A percentile compares a stretch with the other conserved stretches of the same genome.
Conservation (phyloP, 2,113 vertebrate genomes). For the Nothoprocta perdicaria region DNA sequence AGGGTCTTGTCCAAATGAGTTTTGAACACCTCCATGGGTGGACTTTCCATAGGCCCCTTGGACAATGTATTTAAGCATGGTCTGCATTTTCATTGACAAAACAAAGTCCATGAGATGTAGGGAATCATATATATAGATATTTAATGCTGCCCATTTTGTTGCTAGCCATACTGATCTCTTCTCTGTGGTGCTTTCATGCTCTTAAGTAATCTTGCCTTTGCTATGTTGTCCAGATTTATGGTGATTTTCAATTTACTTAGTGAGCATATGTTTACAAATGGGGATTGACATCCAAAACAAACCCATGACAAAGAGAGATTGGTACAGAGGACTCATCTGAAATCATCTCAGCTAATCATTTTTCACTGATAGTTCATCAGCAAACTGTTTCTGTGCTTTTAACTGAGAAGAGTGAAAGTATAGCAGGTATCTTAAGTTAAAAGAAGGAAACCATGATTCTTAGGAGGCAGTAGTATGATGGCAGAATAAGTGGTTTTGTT, state of each 20-base stretch:
- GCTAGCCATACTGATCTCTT: not conserved
- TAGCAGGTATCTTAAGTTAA: not conserved
- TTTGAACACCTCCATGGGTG: not conserved
- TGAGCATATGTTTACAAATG: accelerated
- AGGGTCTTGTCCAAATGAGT: accelerated
- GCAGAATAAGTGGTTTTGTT: not conserved
- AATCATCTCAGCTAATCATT: not conserved
- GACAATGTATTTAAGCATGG: not conserved
- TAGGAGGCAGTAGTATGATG: not conserved
- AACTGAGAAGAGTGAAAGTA: not conserved
- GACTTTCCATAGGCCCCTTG: not conserved
- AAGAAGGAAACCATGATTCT: not conserved
- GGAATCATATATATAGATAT: not conserved
- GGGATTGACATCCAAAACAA: not conserved
- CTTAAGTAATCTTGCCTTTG: not conserved
- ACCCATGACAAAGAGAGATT: not conserved
- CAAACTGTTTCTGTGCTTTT: not conserved
- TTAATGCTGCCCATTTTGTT: not conserved
- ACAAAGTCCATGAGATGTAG: not conserved
- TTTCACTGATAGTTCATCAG: not conserved
- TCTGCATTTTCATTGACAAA: accelerated
- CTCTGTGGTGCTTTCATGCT: not conserved
- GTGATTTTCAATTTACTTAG: not conserved
- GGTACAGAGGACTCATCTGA: not conserved
- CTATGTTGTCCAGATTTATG: not conserved